Base-by-base conservation (phyloP, 1,140 invertebrate species). In the Conus ventricosus region DNA sequence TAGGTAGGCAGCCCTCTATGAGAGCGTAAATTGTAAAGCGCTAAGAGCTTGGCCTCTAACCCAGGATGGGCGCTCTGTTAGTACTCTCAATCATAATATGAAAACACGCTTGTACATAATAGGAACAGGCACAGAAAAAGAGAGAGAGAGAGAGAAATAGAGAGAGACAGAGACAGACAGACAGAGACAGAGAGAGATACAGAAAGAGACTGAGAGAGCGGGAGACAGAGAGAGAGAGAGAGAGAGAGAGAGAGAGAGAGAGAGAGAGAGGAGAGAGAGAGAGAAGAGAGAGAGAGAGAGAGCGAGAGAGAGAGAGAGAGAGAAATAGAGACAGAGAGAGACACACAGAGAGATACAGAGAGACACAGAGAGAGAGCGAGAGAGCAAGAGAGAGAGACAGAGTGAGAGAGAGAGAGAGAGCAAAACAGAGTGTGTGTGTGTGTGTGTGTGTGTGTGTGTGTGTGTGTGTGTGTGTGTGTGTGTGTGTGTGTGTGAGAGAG, bases 291-390 rank as follows among this genome's bases (percentile, higher is more conserved):
- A n/a, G 20, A n/a, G 0, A 71, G 67, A n/a, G 0, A n/a, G 11
- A n/a, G 4, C 4, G 11, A 20, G 0, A 20, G 20, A 71, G 0
- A 71, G 67, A 71, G 0, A 71, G 80, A 82, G 39, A 82, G 3
- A 86, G 84, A 86, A 20, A 86, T 63, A 86, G 3, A 86, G 84
- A 86, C 5, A 71, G 63, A 86, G 60, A 86, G 84, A 86, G 60
- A 86, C 2, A 71, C n/a, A 75, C 1, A 60, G 57, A 60, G 57
- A 15, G 57, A 60, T 1, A 27, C 0, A 82, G 25, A 82, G 39
- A 27, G 25, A 23, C 0, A 13, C 0, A 71, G 11, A 71, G 67
- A 71, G 67, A 71, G 67, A 23, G 13, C 4, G 67, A 71, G 67
- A 20, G 6, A n/a, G 20, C 0, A 0, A 71, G 67, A n/a, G 0